Percentiles rank a stretch among this genome's conserved stretches.
Evolutionary conservation across 2,797 vertebrate species (phyloP).

Genomic region (Onychomys arenicola): DNA sequence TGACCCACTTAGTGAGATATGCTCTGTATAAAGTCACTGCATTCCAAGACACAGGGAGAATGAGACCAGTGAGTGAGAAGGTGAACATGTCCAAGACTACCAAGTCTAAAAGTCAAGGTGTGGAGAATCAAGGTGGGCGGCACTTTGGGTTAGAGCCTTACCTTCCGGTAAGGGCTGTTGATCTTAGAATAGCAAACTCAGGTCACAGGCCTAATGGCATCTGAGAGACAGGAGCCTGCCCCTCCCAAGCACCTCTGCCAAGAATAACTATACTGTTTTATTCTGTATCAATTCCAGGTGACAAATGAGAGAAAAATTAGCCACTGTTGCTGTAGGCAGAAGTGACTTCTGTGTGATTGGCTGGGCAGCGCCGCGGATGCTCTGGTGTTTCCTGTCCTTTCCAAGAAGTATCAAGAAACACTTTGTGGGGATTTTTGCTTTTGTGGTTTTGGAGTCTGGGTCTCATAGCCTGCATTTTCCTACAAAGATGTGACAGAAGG

Average conservation of each 20-base stretch:
- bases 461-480: neutral
- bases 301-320: neutral
- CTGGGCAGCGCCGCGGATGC: neutral
- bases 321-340: neutral
- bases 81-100: neutral
- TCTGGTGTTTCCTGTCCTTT: neutral
- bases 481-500: neutral
- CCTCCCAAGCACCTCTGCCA: neutral
- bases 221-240: neutral
- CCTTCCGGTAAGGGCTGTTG: neutral
- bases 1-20: neutral
- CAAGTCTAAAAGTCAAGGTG: neutral
- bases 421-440: neutral
- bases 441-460: neutral
- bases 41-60: neutral
- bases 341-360: neutral
- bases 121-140: neutral
- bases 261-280: neutral
- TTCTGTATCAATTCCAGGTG: neutral
- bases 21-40: neutral
- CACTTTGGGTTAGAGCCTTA: neutral
- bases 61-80: neutral
- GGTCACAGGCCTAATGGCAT: neutral
- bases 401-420: neutral
- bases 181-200: neutral